A percentile compares a stretch with the other conserved stretches of the same genome.
Conservation (phyloP, 2,113 vertebrate species). For the Anseranas semipalmata region DNA sequence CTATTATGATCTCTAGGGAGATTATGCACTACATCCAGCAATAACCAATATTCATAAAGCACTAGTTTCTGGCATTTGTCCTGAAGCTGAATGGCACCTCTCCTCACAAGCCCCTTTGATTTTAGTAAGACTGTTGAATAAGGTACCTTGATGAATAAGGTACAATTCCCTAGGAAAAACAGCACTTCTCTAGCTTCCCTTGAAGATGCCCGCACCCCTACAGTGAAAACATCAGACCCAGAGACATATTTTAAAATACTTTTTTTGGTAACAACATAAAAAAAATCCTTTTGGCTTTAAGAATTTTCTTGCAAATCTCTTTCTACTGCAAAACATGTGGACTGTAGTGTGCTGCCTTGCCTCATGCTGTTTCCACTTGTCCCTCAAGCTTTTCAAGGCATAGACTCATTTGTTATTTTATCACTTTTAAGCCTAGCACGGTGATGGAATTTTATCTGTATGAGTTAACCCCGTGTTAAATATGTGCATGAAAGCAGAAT, state of each 20-base stretch:
- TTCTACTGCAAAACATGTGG: slow-evolving; percentile 23
- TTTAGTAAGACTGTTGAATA: background rate
- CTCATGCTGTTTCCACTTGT: slow-evolving; percentile 24
- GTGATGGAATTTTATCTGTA: background rate
- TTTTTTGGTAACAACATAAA: slow-evolving; percentile 9
- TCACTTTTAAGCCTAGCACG: background rate
- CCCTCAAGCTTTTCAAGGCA: slow-evolving; percentile 26
- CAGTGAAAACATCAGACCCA: background rate
- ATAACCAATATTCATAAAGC: background rate
- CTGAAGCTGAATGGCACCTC: background rate
- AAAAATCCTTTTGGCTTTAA: background rate
- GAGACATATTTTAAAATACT: background rate
- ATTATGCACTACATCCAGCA: background rate
- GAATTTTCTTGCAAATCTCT: background rate
- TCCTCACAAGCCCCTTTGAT: background rate
- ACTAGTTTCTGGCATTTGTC: background rate
- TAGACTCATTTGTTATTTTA: slow-evolving; percentile 6
- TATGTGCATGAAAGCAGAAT: background rate
- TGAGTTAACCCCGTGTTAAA: background rate
- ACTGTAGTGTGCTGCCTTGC: background rate
- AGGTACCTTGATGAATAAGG: slow-evolving; percentile 20
- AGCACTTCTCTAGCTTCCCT: background rate
- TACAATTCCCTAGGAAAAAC: background rate
- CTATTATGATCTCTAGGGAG: background rate
- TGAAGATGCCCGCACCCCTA: slow-evolving; percentile 11